A percentile compares a stretch with the other conserved stretches of the same genome.
phyloP scores from a whole-genome alignment of 2,113 vertebrate species.

The Osmerus eperlanus region DNA sequence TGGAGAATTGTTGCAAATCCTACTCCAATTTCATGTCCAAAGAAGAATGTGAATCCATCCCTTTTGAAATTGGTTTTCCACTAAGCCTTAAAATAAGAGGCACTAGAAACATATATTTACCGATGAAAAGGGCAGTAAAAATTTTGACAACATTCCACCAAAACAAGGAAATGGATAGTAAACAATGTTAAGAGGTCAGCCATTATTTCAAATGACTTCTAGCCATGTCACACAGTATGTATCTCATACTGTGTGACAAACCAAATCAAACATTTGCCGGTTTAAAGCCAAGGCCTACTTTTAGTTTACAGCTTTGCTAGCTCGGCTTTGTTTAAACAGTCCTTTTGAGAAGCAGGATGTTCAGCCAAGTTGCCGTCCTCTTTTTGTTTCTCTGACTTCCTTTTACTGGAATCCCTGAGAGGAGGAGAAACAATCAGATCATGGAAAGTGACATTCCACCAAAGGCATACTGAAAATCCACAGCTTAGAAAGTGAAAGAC shows the following conservation, averaged over 20 bases:
- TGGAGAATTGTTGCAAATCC: too few species aligned
- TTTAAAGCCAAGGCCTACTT: too few species aligned
- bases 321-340: slow-evolving; percentile 36
- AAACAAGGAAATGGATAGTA: too few species aligned
- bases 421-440: slow-evolving; percentile 17
- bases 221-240: too few species aligned
- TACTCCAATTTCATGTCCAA: too few species aligned
- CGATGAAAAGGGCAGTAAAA: background rate
- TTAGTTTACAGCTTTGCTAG: slow-evolving; percentile 18
- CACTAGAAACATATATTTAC: background rate
- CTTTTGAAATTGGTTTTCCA: too few species aligned
- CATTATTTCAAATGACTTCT: background rate
- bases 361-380: slow-evolving; percentile 46
- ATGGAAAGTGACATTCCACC: slow-evolving; percentile 22
- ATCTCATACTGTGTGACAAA: too few species aligned
- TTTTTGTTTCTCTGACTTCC: slow-evolving; percentile 40
- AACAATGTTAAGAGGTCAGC: background rate
- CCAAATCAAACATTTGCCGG: too few species aligned
- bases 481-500: background rate
- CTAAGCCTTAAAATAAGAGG: too few species aligned
- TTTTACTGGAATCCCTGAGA: slow-evolving; percentile 25
- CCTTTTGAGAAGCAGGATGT: slow-evolving; percentile 36
- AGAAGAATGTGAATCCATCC: background rate
- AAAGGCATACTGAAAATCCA: slow-evolving; percentile 14
- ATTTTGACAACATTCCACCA: too few species aligned